A percentile compares a stretch with the other conserved stretches of the same genome.
Conservation (phyloP, 2,113 vertebrate species). For the Protobothrops flavoviridis region DNA sequence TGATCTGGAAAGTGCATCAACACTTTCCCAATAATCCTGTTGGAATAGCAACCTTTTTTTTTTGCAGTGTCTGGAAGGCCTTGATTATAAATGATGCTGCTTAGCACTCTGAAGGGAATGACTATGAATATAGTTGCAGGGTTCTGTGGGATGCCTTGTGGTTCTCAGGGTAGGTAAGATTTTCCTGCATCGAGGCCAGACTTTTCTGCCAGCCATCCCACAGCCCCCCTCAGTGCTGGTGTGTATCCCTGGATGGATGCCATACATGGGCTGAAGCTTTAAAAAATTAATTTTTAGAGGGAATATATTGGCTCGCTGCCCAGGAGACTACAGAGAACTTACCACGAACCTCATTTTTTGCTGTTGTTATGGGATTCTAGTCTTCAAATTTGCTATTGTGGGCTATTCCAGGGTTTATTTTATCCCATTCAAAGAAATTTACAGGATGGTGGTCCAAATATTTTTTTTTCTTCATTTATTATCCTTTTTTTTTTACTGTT, state of each 20-base stretch:
- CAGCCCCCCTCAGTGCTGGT: not conserved
- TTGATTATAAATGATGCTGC: not conserved
- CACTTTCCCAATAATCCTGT: not conserved
- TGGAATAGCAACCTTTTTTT: not conserved
- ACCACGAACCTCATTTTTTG: not conserved
- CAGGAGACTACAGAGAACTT: not conserved
- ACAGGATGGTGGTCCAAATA: not conserved
- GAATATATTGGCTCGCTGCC: not conserved
- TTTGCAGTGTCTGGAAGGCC: not conserved
- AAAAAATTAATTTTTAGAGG: not conserved
- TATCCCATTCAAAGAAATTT: not conserved
- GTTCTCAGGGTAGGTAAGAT: not conserved
- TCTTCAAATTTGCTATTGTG: not conserved
- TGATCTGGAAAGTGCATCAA: not conserved
- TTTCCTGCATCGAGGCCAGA: not conserved
- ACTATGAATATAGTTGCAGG: not conserved
- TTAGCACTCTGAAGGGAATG: not conserved
- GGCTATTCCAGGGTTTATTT: not conserved
- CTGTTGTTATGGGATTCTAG: not conserved
- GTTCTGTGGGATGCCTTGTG: not conserved
- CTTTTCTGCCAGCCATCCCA: not conserved
- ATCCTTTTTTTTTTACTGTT: not conserved
- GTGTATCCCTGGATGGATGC: not conserved
- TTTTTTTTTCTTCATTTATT: not conserved
- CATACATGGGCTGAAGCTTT: not conserved